A percentile compares a stretch with the other conserved stretches of the same genome.
Conservation (phyloP, 1,140 invertebrate genomes). For the Aphis gossypii region DNA sequence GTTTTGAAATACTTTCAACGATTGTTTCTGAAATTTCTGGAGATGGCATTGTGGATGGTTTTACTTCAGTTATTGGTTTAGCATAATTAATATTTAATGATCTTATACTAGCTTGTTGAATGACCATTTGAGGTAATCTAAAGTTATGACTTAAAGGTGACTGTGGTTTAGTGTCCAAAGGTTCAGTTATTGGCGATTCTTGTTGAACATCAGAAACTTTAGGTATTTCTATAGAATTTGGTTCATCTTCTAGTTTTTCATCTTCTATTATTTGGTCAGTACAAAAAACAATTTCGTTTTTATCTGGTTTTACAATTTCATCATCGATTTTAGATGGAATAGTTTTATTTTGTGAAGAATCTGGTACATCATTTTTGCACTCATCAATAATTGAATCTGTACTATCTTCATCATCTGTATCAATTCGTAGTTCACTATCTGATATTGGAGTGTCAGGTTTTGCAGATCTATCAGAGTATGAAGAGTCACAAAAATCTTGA, state of each 20-base stretch:
- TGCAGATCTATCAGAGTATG: slow-evolving; percentile 75
- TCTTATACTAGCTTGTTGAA: slow-evolving; percentile 47
- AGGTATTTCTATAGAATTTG: slow-evolving; percentile 11
- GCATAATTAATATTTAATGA: slow-evolving; percentile 45
- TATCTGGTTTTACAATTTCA: slow-evolving; percentile 40
- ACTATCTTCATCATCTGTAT: slow-evolving; percentile 84
- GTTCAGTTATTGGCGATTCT: slow-evolving; percentile 3
- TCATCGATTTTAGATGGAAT: slow-evolving; percentile 60
- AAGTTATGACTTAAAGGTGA: slow-evolving; percentile 53
- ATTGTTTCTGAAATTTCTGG: slow-evolving; percentile 20
- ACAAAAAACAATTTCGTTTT: not conserved
- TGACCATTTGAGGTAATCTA: slow-evolving; percentile 55
- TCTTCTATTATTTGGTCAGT: slow-evolving; percentile 36
- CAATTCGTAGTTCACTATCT: slow-evolving; percentile 83
- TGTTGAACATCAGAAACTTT: not conserved
- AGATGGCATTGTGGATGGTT: not conserved
- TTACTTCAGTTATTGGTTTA: slow-evolving; percentile 47
- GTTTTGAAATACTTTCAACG: not conserved
- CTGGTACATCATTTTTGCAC: slow-evolving; percentile 62
- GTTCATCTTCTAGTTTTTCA: not conserved
- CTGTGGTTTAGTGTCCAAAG: not conserved
- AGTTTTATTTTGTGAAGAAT: slow-evolving; percentile 67
- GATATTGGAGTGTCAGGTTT: slow-evolving; percentile 86
- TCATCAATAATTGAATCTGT: slow-evolving; percentile 66
- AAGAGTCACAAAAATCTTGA: slow-evolving; percentile 68